Percentiles rank a stretch among this genome's conserved stretches.
Evolutionary conservation across 2,797 vertebrate genomes (phyloP).

Genomic region (Periparus ater): DNA sequence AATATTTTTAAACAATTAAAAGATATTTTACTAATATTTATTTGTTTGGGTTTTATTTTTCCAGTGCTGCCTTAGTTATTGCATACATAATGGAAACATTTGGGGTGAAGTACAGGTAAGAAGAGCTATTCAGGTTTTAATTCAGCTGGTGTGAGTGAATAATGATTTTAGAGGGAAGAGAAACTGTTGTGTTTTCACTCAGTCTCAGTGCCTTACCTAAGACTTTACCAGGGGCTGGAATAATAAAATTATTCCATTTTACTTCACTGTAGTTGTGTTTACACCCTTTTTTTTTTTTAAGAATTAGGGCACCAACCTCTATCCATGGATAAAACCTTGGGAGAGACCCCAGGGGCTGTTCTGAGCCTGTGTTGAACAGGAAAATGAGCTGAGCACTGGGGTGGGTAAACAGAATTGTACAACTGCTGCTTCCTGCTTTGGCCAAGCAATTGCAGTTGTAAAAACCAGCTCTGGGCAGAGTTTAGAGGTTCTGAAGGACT

Average conservation of each 20-base stretch:
- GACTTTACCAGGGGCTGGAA: not conserved
- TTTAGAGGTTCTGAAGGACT: not conserved
- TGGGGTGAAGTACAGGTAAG: conserved; percentile 97
- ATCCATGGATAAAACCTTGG: not conserved
- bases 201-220: not conserved
- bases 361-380: not conserved
- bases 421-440: not conserved
- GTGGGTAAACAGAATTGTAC: not conserved
- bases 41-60: not conserved
- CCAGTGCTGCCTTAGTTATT: conserved; percentile 92
- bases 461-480: not conserved
- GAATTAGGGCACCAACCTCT: not conserved
- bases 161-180: not conserved
- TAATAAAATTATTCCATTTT: not conserved
- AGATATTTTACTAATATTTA: not conserved
- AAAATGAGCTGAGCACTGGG: not conserved
- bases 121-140: not conserved
- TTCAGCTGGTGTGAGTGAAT: not conserved
- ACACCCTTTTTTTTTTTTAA: not conserved
- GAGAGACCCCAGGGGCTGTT: not conserved
- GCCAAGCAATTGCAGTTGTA: not conserved
- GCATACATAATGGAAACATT: conserved; percentile 99
- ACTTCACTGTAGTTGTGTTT: not conserved
- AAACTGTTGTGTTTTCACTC: not conserved
- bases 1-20: not conserved